Percentiles rank a stretch among this genome's conserved stretches.
Conservation (phyloP, 2,797 vertebrate species). For the Schizopygopsis malacanthus region DNA sequence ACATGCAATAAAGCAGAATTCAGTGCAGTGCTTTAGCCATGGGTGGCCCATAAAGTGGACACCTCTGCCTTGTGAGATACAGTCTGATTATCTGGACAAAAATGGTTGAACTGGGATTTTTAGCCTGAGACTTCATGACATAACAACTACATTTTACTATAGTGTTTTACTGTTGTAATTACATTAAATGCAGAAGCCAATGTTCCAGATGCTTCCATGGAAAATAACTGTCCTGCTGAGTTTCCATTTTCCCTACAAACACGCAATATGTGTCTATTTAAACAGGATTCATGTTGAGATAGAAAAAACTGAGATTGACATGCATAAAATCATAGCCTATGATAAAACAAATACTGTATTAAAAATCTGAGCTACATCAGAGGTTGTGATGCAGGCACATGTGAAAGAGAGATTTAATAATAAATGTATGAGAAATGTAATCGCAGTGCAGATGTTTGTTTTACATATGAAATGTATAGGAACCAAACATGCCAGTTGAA, state of each 20-base stretch:
- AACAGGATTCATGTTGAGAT: not conserved
- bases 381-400: not conserved
- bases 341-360: not conserved
- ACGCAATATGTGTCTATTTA: slow-evolving; percentile 2
- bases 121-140: not conserved
- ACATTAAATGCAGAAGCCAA: slow-evolving; percentile 5
- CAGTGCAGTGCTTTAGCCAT: slow-evolving; percentile 24
- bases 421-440: not conserved
- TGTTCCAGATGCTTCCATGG: slow-evolving; percentile 1
- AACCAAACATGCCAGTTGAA: not conserved
- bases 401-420: not conserved
- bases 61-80: slow-evolving; percentile 13
- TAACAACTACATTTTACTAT: not conserved
- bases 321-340: not conserved
- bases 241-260: not conserved
- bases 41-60: slow-evolving; percentile 23
- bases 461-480: not conserved
- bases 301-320: slow-evolving; percentile 7
- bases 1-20: slow-evolving; percentile 17
- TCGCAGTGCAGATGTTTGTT: not conserved
- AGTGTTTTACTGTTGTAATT: slow-evolving; percentile 31
- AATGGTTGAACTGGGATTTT: slow-evolving; percentile 25
- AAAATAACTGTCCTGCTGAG: not conserved
- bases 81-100: slow-evolving; percentile 11
- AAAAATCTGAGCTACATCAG: not conserved